phyloP scores from a whole-genome alignment of 2,113 vertebrate species.

The Xiphophorus couchianus region DNA sequence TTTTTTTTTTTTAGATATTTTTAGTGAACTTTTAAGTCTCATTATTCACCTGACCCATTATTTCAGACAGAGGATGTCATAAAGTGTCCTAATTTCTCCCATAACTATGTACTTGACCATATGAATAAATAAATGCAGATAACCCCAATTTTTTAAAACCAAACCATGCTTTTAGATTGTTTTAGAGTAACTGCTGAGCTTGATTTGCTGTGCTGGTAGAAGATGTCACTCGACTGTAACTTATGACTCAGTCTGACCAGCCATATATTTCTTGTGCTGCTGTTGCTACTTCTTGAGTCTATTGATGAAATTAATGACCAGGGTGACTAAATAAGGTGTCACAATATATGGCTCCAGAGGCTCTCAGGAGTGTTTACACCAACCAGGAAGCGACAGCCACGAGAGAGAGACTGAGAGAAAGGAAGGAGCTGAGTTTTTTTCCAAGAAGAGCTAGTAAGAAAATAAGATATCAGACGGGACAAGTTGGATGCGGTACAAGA shows the following conservation, averaged over 20 bases:
- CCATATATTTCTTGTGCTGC: constrained; percentile 32
- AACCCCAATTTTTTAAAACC: not conserved
- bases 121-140: not conserved
- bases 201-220: not conserved
- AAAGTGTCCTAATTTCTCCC: not conserved
- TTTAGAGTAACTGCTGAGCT: constrained; percentile 23
- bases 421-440: constrained; percentile 23
- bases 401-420: constrained; percentile 27
- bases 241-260: constrained; percentile 40
- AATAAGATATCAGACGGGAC: constrained; percentile 28
- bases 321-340: constrained; percentile 67
- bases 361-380: constrained; percentile 37
- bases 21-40: not conserved
- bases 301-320: constrained; percentile 71
- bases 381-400: constrained; percentile 44
- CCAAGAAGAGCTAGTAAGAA: constrained; percentile 27
- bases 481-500: constrained; percentile 36
- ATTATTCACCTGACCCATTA: not conserved
- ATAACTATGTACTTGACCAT: not conserved
- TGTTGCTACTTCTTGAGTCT: constrained; percentile 49
- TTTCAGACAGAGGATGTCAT: not conserved
- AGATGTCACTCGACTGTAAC: constrained; percentile 33
- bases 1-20: not conserved
- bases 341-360: constrained; percentile 60
- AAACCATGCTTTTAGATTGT: constrained; percentile 31